Evolutionary conservation across 2,797 vertebrate species (phyloP).

Genomic region (Eremophila alpestris): DNA sequence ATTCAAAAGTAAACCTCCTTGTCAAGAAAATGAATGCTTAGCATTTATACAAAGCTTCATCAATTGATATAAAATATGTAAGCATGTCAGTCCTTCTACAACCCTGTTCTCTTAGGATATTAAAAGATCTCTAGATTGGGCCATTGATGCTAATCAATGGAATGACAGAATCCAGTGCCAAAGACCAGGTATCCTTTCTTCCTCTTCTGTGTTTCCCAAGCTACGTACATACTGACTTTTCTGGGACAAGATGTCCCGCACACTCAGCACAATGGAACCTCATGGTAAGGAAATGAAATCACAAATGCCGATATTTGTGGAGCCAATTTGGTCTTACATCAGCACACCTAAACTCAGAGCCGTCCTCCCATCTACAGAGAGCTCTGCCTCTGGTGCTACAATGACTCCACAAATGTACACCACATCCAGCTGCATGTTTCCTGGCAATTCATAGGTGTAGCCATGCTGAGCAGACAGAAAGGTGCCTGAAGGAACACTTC

Average conservation of each 20-base stretch:
- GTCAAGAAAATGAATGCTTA: not conserved
- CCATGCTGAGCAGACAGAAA: not conserved
- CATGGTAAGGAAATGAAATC: not conserved
- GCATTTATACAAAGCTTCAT: not conserved
- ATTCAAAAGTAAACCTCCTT: not conserved
- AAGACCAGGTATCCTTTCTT: not conserved
- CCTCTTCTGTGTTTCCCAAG: not conserved
- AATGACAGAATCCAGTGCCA: not conserved
- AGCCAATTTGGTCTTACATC: not conserved
- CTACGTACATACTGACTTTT: accelerated
- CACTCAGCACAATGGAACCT: not conserved
- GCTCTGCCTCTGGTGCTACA: not conserved
- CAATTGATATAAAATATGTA: not conserved
- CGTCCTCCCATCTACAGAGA: not conserved
- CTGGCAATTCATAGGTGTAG: not conserved
- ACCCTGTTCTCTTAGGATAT: not conserved
- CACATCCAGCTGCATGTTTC: not conserved
- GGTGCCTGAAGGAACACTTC: not conserved
- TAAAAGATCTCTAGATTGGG: not conserved
- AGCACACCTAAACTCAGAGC: not conserved
- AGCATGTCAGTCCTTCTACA: not conserved
- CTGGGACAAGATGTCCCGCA: not conserved
- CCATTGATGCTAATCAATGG: not conserved
- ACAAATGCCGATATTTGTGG: not conserved
- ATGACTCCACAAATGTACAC: not conserved